These are phyloP conservation scores for Melopsittacus undulatus DNA, from an alignment of 2,797 vertebrate genomes.

Conservation along the genomic window DNA sequence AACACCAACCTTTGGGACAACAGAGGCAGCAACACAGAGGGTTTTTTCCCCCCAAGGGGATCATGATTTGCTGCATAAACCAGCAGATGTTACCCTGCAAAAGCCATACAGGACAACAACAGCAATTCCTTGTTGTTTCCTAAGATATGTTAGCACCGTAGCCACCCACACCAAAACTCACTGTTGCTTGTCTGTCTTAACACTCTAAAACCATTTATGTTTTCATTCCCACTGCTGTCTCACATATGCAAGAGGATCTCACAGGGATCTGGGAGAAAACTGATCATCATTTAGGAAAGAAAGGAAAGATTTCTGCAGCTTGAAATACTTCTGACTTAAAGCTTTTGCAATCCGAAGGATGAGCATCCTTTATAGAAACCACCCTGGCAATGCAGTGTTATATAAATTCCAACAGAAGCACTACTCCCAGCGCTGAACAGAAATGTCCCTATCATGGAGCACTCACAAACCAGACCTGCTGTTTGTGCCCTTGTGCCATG, in stretches of 20 bases:
- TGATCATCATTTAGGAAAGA: neutral
- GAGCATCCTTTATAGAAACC: slow-evolving; percentile 54
- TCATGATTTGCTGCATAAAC: neutral
- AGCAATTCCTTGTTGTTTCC: neutral
- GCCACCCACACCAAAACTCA: neutral
- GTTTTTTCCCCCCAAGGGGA: neutral
- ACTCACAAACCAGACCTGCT: slow-evolving; percentile 15
- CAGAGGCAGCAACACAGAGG: neutral
- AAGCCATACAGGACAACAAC: neutral
- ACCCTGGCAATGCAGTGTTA: slow-evolving; percentile 24
- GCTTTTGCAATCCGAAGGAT: neutral
- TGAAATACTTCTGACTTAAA: slow-evolving; percentile 3
- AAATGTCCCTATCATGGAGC: slow-evolving; percentile 28
- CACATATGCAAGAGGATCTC: neutral
- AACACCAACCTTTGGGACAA: neutral
- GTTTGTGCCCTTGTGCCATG: neutral
- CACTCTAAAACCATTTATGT: neutral
- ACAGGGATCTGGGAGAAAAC: neutral
- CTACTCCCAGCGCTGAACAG: slow-evolving; percentile 14
- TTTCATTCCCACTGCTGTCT: neutral
- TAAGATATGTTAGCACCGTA: neutral
- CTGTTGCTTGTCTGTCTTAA: neutral
- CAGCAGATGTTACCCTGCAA: neutral
- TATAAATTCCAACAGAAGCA: neutral
- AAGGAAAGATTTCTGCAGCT: neutral